These are phyloP conservation scores for Drosophila eugracilis DNA, from an alignment of 1,140 invertebrate species.

Conservation along the genomic window DNA sequence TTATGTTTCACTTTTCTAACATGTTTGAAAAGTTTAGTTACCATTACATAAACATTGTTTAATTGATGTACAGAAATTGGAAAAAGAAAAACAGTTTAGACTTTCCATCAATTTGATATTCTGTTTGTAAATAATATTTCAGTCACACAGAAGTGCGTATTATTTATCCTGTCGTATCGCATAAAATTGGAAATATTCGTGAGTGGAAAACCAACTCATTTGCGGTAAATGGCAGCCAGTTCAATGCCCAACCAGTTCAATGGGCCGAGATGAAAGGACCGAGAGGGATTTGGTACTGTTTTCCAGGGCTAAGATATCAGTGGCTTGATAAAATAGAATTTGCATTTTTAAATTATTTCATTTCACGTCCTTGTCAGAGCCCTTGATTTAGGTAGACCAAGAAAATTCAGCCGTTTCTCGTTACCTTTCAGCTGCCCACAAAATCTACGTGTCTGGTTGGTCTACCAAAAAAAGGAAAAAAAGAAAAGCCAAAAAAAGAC, in stretches of 20 bases:
- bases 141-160: neutral
- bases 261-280: constrained; percentile 2
- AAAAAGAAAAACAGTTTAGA: too few species aligned
- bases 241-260: constrained; percentile 30
- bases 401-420: constrained; percentile 37
- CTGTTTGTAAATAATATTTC: neutral
- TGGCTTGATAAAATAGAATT: constrained; percentile 58
- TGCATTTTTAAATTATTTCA: constrained; percentile 79
- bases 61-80: neutral
- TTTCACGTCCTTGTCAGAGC: constrained; percentile 75
- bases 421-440: constrained; percentile 43
- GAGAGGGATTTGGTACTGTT: constrained; percentile 47
- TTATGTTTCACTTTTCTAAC: neutral
- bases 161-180: neutral
- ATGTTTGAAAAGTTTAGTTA: neutral
- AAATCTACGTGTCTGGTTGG: constrained; percentile 53
- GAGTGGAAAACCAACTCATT: constrained; percentile 38
- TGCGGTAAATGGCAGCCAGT: constrained; percentile 22
- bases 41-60: too few species aligned
- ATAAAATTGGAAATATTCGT: constrained; percentile 23
- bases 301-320: constrained; percentile 56
- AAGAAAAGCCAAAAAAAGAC: constrained; percentile 39
- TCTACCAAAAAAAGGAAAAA: constrained; percentile 21
- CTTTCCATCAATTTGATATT: neutral
- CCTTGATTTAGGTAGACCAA: constrained; percentile 69